Evolutionary conservation across 2,113 vertebrate genomes (phyloP).

Genomic region (Scopus umbretta): DNA sequence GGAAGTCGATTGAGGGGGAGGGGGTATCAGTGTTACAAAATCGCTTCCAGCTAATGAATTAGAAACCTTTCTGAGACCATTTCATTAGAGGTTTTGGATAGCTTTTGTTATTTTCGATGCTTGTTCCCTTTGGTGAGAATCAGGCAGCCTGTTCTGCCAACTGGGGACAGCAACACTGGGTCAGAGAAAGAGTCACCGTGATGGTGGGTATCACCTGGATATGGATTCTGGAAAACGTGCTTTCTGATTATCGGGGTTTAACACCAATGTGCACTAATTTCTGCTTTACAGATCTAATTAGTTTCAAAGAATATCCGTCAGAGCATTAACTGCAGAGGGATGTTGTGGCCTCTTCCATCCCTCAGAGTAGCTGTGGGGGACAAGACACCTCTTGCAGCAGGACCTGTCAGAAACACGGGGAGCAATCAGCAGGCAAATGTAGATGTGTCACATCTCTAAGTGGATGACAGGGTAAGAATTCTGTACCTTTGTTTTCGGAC

Average conservation of each 20-base stretch:
- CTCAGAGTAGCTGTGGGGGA: too few relatives aligned
- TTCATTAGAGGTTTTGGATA: neutral
- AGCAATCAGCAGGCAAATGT: neutral
- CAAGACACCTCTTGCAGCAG: neutral
- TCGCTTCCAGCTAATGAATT: neutral
- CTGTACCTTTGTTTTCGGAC: fast-evolving
- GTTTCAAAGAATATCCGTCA: neutral
- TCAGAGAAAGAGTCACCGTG: neutral
- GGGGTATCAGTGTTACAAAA: neutral
- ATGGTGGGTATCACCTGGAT: neutral
- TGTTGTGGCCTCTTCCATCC: neutral
- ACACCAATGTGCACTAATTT: neutral
- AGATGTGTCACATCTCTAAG: neutral
- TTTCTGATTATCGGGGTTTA: neutral
- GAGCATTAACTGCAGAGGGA: neutral
- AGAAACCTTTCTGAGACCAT: neutral
- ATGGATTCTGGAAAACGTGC: neutral
- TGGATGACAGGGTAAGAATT: neutral
- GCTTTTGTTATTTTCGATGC: neutral
- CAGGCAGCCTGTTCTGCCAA: neutral
- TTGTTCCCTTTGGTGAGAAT: neutral
- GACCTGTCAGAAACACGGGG: neutral
- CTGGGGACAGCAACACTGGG: neutral
- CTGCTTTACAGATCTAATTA: neutral
- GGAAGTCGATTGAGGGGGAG: neutral